Percentiles rank a stretch among this genome's conserved stretches.
These are phyloP conservation scores for Palloptera scutellata DNA, from an alignment of 2,888 invertebrate genomes.

Conservation along the genomic window DNA sequence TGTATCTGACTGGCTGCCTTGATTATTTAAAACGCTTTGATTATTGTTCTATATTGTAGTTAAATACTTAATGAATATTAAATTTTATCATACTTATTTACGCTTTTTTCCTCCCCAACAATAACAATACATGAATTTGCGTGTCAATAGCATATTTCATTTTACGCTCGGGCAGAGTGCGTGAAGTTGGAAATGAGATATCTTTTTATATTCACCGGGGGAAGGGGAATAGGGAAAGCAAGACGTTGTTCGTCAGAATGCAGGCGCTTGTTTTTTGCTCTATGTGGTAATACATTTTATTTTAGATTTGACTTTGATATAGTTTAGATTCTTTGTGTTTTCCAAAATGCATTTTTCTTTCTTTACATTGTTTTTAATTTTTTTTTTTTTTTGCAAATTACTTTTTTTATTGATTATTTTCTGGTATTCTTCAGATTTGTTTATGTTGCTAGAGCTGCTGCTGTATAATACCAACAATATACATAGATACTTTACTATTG, in stretches of 20 bases:
- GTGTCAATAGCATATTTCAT: conserved; percentile 51
- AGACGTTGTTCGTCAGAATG: too few species aligned
- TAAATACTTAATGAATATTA: too few species aligned
- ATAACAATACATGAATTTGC: conserved; percentile 37
- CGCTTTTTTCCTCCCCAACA: neutral
- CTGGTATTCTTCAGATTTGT: neutral
- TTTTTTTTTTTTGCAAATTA: neutral
- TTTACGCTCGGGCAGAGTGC: conserved; percentile 10
- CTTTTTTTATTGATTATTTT: neutral
- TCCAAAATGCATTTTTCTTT: neutral
- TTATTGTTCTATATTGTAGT: too few species aligned
- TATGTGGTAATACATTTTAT: too few species aligned
- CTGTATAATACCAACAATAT: neutral
- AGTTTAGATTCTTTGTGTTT: neutral
- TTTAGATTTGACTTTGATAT: too few species aligned
- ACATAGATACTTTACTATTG: neutral
- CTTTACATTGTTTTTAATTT: conserved; percentile 7
- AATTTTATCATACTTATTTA: too few species aligned
- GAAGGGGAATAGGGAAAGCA: too few species aligned
- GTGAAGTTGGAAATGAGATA: neutral
- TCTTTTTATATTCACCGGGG: too few species aligned
- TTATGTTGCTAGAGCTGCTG: neutral
- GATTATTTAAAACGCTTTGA: neutral
- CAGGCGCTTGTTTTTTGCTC: neutral
- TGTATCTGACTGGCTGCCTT: conserved; percentile 8